Evolutionary conservation across 64 coral and sea anemone genomes (phyloP).

Genomic region (Acropora tenuis): DNA sequence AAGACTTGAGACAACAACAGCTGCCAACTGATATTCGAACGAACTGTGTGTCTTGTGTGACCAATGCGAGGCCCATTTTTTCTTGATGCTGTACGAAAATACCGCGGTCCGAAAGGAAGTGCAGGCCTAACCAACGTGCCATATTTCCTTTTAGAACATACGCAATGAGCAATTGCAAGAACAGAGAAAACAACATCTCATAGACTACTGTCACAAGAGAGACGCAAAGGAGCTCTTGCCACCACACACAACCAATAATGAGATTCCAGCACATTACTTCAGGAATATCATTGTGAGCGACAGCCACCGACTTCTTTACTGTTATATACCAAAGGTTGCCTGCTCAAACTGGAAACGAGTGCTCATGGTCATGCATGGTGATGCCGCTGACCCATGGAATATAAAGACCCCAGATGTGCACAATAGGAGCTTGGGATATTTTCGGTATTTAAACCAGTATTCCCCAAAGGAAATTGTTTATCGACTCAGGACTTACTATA

Average conservation of each 20-base stretch:
- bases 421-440: slow-evolving; percentile 89
- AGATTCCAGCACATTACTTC: slow-evolving; percentile 71
- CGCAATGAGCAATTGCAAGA: slow-evolving; percentile 50
- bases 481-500: slow-evolving; percentile 86
- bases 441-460: slow-evolving; percentile 94
- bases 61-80: too few relatives aligned
- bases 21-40: too few relatives aligned
- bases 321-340: slow-evolving; percentile 93
- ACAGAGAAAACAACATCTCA: slow-evolving; percentile 48
- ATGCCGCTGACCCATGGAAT: slow-evolving; percentile 83
- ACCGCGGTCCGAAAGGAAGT: neutral
- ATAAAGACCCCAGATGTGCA: slow-evolving; percentile 88
- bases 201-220: slow-evolving; percentile 71
- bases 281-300: slow-evolving; percentile 94
- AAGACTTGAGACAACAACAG: too few relatives aligned
- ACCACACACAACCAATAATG: slow-evolving; percentile 40
- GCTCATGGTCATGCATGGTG: slow-evolving; percentile 88
- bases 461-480: slow-evolving; percentile 82
- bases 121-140: neutral
- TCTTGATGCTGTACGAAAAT: too few relatives aligned
- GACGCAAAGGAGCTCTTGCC: slow-evolving; percentile 68
- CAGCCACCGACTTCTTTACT: slow-evolving; percentile 82
- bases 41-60: too few relatives aligned
- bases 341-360: slow-evolving; percentile 98
- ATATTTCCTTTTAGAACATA: slow-evolving; percentile 23